Conservation (phyloP, 1,140 invertebrate species). For the Agrypnia vestita region DNA sequence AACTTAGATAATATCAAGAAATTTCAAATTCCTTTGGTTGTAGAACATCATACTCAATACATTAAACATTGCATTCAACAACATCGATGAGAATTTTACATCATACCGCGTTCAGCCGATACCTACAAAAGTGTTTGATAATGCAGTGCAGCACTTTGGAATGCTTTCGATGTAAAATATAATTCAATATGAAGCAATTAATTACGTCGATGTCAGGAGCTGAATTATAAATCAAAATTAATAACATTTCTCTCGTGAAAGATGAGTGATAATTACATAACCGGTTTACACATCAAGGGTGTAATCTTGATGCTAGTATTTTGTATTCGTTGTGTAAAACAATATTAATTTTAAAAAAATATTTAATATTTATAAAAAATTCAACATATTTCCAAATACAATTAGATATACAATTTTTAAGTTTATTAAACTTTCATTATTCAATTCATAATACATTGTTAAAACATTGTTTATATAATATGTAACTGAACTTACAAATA, state of each 20-base stretch:
- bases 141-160: not conserved
- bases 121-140: constrained; percentile 19
- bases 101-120: not conserved
- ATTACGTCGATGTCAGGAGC: constrained; percentile 10
- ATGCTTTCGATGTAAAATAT: not conserved
- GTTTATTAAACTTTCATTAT: too few species aligned
- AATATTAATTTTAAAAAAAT: not conserved
- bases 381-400: too few species aligned
- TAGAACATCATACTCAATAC: not conserved
- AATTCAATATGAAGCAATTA: constrained; percentile 48
- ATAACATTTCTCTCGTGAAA: not conserved
- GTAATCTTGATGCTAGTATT: too few species aligned
- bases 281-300: not conserved
- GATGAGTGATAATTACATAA: not conserved
- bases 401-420: too few species aligned
- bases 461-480: too few species aligned
- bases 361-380: too few species aligned
- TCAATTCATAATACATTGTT: too few species aligned
- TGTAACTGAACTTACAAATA: too few species aligned
- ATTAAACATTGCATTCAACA: not conserved
- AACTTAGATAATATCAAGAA: not conserved
- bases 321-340: too few species aligned
- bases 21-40: not conserved
- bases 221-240: constrained; percentile 15
- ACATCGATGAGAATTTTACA: constrained; percentile 2